These are phyloP conservation scores for Oscheius sp. DNA, from an alignment of 2,888 invertebrate genomes.

Conservation along the genomic window DNA sequence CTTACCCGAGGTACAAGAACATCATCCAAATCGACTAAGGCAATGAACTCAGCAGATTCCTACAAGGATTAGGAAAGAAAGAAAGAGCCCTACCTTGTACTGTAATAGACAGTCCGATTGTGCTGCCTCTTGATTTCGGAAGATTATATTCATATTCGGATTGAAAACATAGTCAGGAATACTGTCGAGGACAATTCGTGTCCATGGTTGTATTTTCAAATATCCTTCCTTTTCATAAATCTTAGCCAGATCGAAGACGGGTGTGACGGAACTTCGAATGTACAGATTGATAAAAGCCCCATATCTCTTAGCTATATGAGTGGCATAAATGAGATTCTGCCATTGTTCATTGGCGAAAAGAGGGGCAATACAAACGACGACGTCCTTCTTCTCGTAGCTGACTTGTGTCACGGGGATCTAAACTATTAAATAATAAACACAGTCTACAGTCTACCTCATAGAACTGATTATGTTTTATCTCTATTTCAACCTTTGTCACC, in stretches of 20 bases:
- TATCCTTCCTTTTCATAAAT: slow-evolving; percentile 29
- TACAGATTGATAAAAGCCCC: slow-evolving; percentile 47
- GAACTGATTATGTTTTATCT: too few relatives aligned
- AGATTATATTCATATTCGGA: slow-evolving; percentile 49
- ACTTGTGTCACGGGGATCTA: slow-evolving; percentile 44
- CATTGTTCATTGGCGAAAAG: slow-evolving; percentile 49
- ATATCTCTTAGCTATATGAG: slow-evolving; percentile 43
- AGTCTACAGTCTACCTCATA: background rate
- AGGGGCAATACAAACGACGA: slow-evolving; percentile 50
- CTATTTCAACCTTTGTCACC: background rate
- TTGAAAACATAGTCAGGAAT: slow-evolving; percentile 43
- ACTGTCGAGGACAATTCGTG: slow-evolving; percentile 34
- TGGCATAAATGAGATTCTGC: slow-evolving; percentile 40
- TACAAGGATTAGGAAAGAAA: slow-evolving; percentile 4
- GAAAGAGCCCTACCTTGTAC: slow-evolving; percentile 35
- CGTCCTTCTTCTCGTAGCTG: slow-evolving; percentile 29
- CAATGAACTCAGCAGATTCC: slow-evolving; percentile 46
- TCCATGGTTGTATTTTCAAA: slow-evolving; percentile 33
- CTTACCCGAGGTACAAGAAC: slow-evolving; percentile 44
- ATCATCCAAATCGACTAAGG: slow-evolving; percentile 52
- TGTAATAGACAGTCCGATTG: slow-evolving; percentile 51
- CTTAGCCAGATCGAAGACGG: slow-evolving; percentile 10
- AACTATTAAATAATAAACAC: background rate
- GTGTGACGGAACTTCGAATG: slow-evolving; percentile 40
- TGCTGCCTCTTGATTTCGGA: slow-evolving; percentile 47